Conservation (phyloP, 2,113 vertebrate genomes). For the Sprattus sprattus region DNA sequence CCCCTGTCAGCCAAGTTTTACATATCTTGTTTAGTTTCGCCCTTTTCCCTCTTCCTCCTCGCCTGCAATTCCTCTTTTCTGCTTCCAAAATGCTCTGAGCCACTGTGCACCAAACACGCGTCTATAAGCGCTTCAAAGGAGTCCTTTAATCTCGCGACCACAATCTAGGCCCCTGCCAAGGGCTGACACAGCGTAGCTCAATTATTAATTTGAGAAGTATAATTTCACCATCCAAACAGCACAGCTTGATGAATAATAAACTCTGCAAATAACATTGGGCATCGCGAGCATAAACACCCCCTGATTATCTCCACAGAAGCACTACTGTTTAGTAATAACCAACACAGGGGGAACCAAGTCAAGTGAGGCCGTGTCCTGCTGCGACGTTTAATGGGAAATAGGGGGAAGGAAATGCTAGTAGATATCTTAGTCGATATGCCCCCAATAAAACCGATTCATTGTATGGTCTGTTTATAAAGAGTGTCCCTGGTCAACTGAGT, state of each 20-base stretch:
- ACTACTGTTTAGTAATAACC: conserved; percentile 49
- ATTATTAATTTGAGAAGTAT: conserved; percentile 63
- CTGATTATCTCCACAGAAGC: conserved; percentile 49
- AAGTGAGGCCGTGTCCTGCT: background rate
- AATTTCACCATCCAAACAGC: conserved; percentile 52
- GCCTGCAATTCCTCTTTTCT: conserved; percentile 68
- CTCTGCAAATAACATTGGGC: conserved; percentile 51
- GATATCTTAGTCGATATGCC: background rate
- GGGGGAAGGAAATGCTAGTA: background rate
- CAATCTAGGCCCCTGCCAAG: conserved; percentile 53
- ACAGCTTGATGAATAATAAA: conserved; percentile 59
- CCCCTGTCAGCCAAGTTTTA: conserved; percentile 51
- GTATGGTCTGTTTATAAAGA: background rate
- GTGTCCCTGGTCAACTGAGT: background rate
- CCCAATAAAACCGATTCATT: background rate
- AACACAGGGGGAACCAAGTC: background rate
- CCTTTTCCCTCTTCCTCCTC: conserved; percentile 56
- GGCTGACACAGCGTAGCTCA: conserved; percentile 59
- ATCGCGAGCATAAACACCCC: conserved; percentile 53
- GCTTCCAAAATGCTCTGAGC: conserved; percentile 69
- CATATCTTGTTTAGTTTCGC: conserved; percentile 60
- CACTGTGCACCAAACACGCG: conserved; percentile 63
- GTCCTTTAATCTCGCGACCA: conserved; percentile 61
- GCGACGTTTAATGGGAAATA: background rate
- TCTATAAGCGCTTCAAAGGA: conserved; percentile 66